Conservation (phyloP, 2,797 vertebrate genomes). For the Pseudopleuronectes americanus region DNA sequence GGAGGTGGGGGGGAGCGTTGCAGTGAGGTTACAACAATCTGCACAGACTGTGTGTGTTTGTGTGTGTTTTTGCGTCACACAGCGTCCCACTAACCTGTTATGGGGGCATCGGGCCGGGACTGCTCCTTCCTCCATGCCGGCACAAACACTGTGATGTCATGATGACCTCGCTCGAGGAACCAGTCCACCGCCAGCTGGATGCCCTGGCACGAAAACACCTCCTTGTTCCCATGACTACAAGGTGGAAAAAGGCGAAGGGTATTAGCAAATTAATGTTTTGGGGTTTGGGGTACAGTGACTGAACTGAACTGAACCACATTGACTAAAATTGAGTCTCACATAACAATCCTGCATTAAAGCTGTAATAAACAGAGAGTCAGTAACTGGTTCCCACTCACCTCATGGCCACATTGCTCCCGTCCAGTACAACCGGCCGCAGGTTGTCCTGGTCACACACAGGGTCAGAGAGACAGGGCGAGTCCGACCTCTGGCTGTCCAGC, state of each 20-base stretch:
- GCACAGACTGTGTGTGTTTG: background rate
- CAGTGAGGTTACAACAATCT: background rate
- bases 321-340: too few species aligned
- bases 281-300: background rate
- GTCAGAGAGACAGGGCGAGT: slow-evolving; percentile 87
- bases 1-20: background rate
- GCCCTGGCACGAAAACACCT: slow-evolving; percentile 96
- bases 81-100: slow-evolving; percentile 84
- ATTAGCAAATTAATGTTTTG: background rate
- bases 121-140: slow-evolving; percentile 97
- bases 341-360: too few species aligned
- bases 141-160: slow-evolving; percentile 94
- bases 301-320: too few species aligned
- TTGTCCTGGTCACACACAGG: slow-evolving; percentile 90
- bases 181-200: slow-evolving; percentile 95
- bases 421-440: slow-evolving; percentile 92
- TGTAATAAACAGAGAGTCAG: background rate
- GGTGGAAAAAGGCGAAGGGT: background rate
- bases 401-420: slow-evolving; percentile 98
- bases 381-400: slow-evolving; percentile 82
- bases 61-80: background rate
- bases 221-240: slow-evolving; percentile 95
- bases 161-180: slow-evolving; percentile 95
- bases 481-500: slow-evolving; percentile 87
- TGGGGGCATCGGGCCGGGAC: slow-evolving; percentile 93